Evolutionary conservation across 2,113 vertebrate genomes (phyloP).

Genomic region (Xenus cinereus): DNA sequence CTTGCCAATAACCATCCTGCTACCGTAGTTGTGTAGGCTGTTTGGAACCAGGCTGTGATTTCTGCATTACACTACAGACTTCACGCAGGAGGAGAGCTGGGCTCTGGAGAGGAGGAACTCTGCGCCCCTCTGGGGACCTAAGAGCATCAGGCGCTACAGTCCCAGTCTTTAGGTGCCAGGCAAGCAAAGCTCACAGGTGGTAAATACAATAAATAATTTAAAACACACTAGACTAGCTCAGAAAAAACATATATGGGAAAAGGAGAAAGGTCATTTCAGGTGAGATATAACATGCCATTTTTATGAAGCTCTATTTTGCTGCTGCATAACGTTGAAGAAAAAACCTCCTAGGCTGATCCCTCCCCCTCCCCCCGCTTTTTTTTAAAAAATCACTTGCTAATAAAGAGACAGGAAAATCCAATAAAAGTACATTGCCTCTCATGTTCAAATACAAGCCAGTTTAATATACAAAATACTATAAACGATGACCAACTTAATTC

Average conservation of each 20-base stretch:
- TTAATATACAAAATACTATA: neutral
- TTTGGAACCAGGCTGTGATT: neutral
- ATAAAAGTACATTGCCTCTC: neutral
- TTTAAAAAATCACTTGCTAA: neutral
- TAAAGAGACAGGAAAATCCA: neutral
- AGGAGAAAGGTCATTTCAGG: neutral
- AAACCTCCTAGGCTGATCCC: neutral
- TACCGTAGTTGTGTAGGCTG: rapidly evolving
- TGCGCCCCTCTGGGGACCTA: neutral
- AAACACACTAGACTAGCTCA: neutral
- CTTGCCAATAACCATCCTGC: neutral
- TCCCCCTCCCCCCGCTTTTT: neutral
- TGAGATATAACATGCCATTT: neutral
- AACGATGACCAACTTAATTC: neutral
- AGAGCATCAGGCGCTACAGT: neutral
- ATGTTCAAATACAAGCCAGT: neutral
- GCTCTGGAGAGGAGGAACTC: neutral
- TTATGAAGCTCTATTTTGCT: neutral
- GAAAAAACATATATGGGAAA: neutral
- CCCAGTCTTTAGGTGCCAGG: too few relatives aligned
- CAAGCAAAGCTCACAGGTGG: neutral
- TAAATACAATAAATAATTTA: neutral
- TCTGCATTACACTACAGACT: neutral
- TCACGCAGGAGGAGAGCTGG: neutral
- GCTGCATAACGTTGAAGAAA: neutral